Base-by-base conservation (phyloP, 2,113 vertebrate species). In the Bubo scandiacus region DNA sequence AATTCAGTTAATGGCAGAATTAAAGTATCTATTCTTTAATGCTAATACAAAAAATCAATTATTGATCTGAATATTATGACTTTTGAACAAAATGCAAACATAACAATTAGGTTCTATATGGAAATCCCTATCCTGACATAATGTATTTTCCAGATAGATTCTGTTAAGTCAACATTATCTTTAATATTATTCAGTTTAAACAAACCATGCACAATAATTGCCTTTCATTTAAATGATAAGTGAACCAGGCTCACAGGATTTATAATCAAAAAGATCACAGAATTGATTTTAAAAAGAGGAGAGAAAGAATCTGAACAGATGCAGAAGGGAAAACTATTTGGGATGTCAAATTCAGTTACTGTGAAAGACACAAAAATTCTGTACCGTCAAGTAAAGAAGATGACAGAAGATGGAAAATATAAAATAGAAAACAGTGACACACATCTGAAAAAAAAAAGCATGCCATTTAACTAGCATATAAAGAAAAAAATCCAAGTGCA, bases 121-220 rank as follows among this genome's bases (percentile, higher is more conserved):
- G 36, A 90, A 70, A 88, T 51, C 6, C 7, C 29, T 59, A 47
- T 42, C 57, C 10, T 47, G 17, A 86, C 15, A 40, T 40, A 30
- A 91, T 16, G 2, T 26, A 43, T 55, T 86, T 67, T 9, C 43
- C 7, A 55, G 27, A 91, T 12, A 58, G 7, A 54, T 51, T 71
- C 3, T 14, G 51, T 63, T 72, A 51, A 65, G 36, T 34, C 25
- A 73, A 2, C 38, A 15, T 81, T 65, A 51, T 0, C 0, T 72
- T 84, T 59, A 81, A 30, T 52, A 62, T n/a, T 68, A 61, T 77
- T 73, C 65, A 70, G 17, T 73, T 73, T 52, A 88, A 78, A 62
- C 19, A 86, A 70, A 9, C 5, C 34, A 58, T 43, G 42, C 36
- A 83, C 26, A 88, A 66, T 20, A 58, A 59, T 4, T 40, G 3